A percentile compares a stretch with the other conserved stretches of the same genome.
Conservation (phyloP, 2,113 vertebrate species). For the Ranitomeya variabilis region DNA sequence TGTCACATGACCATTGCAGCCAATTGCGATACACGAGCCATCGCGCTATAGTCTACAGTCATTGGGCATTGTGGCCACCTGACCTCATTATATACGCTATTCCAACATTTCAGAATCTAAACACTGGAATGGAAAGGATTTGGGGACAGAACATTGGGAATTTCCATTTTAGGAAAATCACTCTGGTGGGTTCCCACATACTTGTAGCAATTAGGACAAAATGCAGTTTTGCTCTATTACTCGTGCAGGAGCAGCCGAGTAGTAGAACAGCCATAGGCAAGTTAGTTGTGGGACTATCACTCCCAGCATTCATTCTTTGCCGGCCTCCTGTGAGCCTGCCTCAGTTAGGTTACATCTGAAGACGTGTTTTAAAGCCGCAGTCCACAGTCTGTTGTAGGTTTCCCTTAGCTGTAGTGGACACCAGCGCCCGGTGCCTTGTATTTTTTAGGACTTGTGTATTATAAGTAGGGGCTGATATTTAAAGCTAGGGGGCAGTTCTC, state of each 20-base stretch:
- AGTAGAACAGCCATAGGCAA: not conserved
- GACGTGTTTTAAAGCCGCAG: not conserved
- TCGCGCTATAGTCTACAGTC: not conserved
- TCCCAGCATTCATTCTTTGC: not conserved
- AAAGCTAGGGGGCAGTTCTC: not conserved
- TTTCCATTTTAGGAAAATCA: not conserved
- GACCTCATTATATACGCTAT: not conserved
- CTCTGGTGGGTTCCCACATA: not conserved
- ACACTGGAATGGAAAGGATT: not conserved
- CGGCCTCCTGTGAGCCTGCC: not conserved
- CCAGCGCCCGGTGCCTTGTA: not conserved
- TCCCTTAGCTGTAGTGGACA: not conserved
- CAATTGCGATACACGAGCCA: not conserved
- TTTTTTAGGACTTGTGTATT: slow-evolving; percentile 6
- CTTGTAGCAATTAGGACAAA: not conserved
- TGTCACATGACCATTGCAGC: not conserved
- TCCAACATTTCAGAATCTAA: not conserved
- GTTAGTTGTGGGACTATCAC: not conserved
- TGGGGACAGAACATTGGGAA: not conserved
- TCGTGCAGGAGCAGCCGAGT: not conserved
- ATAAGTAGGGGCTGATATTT: not conserved
- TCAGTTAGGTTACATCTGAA: not conserved
- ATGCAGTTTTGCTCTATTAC: not conserved
- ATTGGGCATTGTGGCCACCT: not conserved
- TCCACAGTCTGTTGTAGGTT: not conserved